Evolutionary conservation across 2,113 vertebrate genomes (phyloP).

Genomic region (Rhizomys pruinosus): DNA sequence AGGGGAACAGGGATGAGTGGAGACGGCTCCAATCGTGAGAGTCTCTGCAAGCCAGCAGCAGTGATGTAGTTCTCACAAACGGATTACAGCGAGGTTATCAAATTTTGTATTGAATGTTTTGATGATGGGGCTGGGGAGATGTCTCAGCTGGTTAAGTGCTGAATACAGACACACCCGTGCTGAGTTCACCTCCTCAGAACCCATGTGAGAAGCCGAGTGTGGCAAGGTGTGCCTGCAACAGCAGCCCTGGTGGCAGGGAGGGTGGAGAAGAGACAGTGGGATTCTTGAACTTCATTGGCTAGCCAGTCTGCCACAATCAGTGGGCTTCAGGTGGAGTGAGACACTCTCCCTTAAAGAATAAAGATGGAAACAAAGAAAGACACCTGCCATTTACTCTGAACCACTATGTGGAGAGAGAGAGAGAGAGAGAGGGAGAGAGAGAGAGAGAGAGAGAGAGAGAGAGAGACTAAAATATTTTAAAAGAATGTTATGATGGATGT

Average conservation of each 20-base stretch:
- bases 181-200: too few species aligned
- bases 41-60: not conserved
- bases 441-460: too few species aligned
- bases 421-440: too few species aligned
- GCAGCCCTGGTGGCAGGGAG: not conserved
- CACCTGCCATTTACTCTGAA: not conserved
- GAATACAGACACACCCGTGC: not conserved
- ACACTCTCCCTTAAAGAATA: not conserved
- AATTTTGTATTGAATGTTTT: not conserved
- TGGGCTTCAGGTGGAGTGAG: not conserved
- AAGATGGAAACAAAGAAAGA: not conserved
- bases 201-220: not conserved
- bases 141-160: not conserved
- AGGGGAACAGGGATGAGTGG: rapidly evolving
- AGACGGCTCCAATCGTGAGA: not conserved
- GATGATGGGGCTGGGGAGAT: not conserved
- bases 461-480: too few species aligned
- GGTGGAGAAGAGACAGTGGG: not conserved
- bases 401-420: too few species aligned
- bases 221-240: not conserved
- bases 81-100: not conserved
- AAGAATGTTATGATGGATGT: not conserved
- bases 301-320: not conserved
- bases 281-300: too few species aligned
- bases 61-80: not conserved